phyloP scores from a whole-genome alignment of 2,113 vertebrate species.

The Corythoichthys haematopterus region DNA sequence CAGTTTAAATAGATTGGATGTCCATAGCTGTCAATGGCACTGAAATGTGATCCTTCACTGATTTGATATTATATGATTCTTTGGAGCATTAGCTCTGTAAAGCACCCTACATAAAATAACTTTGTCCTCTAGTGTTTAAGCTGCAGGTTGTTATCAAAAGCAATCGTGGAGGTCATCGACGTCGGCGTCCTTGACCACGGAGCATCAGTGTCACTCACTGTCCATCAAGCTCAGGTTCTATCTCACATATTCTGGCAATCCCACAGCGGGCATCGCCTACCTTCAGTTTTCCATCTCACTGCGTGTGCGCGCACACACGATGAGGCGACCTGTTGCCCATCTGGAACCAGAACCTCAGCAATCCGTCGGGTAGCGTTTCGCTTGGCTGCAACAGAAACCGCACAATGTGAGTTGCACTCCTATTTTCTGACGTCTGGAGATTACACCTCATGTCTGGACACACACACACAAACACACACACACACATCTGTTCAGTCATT shows the following conservation, averaged over 20 bases:
- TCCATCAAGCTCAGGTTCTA: constrained; percentile 42
- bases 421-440: constrained; percentile 18
- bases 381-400: constrained; percentile 24
- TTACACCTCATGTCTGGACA: constrained; percentile 13
- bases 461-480: neutral
- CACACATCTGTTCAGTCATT: constrained; percentile 4
- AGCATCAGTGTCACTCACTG: constrained; percentile 7
- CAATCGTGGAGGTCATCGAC: neutral
- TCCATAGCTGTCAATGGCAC: too few relatives aligned
- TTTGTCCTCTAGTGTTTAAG: neutral
- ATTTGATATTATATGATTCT: too few relatives aligned
- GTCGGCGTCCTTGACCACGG: neutral
- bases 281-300: constrained; percentile 42
- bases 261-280: constrained; percentile 30
- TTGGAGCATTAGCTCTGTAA: too few relatives aligned
- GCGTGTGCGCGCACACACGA: neutral
- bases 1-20: too few relatives aligned
- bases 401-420: constrained; percentile 5
- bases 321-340: constrained; percentile 13
- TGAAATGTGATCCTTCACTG: too few relatives aligned
- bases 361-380: constrained; percentile 33
- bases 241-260: constrained; percentile 30
- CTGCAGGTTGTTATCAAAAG: neutral
- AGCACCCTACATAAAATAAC: neutral
- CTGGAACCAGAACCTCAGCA: constrained; percentile 1